Base-by-base conservation (phyloP, 2,888 invertebrate genomes). In the Omphaloscelis lunosa region DNA sequence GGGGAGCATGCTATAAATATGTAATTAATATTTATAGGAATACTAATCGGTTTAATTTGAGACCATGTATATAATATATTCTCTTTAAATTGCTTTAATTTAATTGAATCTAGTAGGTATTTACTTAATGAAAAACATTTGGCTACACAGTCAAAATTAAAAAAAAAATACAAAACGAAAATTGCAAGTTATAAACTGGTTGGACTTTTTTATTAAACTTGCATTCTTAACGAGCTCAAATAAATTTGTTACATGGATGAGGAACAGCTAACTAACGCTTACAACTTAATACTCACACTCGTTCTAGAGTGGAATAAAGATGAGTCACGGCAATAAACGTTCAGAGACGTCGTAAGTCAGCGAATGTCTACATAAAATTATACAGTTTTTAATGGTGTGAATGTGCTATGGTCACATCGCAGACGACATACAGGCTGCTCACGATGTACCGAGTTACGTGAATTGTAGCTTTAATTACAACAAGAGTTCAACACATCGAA, bases 341-440 rank as follows among this genome's bases (percentile, higher is more conserved):
- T 83, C 83, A 77, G 84, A 75, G 75, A 68, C 67, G 84, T 69
- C 85, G 84, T 85, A 86, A 82, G 85, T 63, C 80, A 81, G 51
- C 80, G 39, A 83, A 85, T 78, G 85, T 89, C 81, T 87, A 83
- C 87, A 80, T 84, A 85, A 85, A 91, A 88, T 79, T 82, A 78
- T 90, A 92, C 92, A 89, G 93, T 92, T 93, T 92, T 91, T 94
- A 91, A 94, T 92, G 92, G 93, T 94, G 93, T 91, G 94, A 94
- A 94, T 90, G 84, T 86, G 84, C 79, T 86, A 72, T 85, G 84
- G 89, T 83, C 88, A 90, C 90, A 90, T 88, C 88, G 63, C 86
- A 86, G 88, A 86, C 79, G 82, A 85, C 87, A 86, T 89, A 83
- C 78, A 84, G n/a, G 72, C 78, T 76, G 75, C 84, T 88, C 86